Percentiles rank a stretch among this genome's conserved stretches.
phyloP scores from a whole-genome alignment of 2,113 vertebrate species.

The Nibea albiflora region DNA sequence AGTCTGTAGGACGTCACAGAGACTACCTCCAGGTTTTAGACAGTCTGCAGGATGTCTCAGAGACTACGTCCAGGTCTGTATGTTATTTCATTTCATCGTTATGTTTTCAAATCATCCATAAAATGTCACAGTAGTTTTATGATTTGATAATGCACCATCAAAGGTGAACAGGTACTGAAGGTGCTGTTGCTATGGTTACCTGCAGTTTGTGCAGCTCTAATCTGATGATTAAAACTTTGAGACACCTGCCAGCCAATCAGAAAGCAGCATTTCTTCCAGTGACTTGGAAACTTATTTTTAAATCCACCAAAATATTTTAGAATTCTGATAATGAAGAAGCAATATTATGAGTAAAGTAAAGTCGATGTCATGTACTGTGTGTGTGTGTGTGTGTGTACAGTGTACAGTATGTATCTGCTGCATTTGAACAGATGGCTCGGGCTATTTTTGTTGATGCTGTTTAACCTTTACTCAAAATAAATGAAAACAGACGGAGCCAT shows the following conservation, averaged over 20 bases:
- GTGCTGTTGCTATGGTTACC: neutral
- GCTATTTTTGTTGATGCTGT: slow-evolving; percentile 60
- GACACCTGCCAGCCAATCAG: neutral
- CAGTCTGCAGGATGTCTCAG: too few species aligned
- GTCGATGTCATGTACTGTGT: neutral
- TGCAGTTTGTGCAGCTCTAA: neutral
- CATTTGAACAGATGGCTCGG: slow-evolving; percentile 59
- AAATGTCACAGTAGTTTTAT: too few species aligned
- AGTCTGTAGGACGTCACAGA: too few species aligned
- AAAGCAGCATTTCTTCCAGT: neutral
- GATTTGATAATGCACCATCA: neutral
- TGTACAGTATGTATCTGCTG: slow-evolving; percentile 20
- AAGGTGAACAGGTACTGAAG: too few species aligned
- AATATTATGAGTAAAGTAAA: neutral
- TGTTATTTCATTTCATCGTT: too few species aligned
- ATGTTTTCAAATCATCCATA: too few species aligned
- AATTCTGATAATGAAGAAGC: neutral
- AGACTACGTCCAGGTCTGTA: too few species aligned
- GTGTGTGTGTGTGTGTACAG: neutral
- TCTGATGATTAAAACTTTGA: neutral
- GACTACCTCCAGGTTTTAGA: too few species aligned
- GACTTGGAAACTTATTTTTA: neutral
- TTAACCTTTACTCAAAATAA: slow-evolving; percentile 70
- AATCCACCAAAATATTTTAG: neutral
- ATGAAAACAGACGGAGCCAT: slow-evolving; percentile 64